These are phyloP conservation scores for Carposina sasakii DNA, from an alignment of 1,140 invertebrate species.

Conservation along the genomic window DNA sequence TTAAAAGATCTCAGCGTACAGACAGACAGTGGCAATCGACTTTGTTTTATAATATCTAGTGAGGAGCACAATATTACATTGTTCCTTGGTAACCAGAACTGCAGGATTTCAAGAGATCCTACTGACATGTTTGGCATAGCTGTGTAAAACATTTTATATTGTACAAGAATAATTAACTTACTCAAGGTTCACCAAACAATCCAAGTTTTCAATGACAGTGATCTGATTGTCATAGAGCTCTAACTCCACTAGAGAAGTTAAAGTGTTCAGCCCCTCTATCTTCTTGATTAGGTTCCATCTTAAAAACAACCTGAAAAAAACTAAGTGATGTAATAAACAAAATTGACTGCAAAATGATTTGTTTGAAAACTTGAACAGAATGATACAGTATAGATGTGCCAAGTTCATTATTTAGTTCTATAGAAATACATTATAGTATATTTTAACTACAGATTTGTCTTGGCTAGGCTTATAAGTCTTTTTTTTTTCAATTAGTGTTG, in stretches of 20 bases:
- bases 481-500: background rate
- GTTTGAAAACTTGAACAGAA: background rate
- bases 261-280: conserved; percentile 88
- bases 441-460: background rate
- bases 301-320: conserved; percentile 77
- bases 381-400: background rate
- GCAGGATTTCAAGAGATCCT: too few relatives aligned
- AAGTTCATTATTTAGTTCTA: background rate
- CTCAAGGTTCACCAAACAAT: conserved; percentile 90
- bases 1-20: too few relatives aligned
- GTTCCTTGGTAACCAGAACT: too few relatives aligned
- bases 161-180: conserved; percentile 73
- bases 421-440: background rate
- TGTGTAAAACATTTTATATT: too few relatives aligned
- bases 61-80: too few relatives aligned
- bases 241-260: conserved; percentile 86
- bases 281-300: conserved; percentile 97
- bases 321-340: conserved; percentile 2
- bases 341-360: background rate
- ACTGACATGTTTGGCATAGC: too few relatives aligned
- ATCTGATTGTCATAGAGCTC: conserved; percentile 99
- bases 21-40: too few relatives aligned
- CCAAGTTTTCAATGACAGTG: conserved; percentile 90
- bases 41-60: too few relatives aligned
- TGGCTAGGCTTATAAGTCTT: background rate